Evolutionary conservation across 2,888 invertebrate species (phyloP).

Genomic region (Chrysodeixis includens): DNA sequence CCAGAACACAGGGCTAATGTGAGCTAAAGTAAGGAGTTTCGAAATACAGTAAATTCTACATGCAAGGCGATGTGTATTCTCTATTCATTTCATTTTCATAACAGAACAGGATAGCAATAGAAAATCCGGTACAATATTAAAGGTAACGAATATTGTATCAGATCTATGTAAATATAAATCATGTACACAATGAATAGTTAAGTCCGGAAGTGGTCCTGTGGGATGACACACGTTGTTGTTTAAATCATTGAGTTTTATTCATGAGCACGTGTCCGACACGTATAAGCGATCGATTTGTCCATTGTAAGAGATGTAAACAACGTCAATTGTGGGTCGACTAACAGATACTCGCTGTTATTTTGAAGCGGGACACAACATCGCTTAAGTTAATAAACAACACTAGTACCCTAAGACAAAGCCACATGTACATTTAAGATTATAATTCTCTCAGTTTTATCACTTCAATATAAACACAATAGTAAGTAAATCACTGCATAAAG

Average conservation of each 20-base stretch:
- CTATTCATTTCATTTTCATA: too few relatives aligned
- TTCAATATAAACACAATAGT: background rate
- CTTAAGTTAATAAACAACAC: too few relatives aligned
- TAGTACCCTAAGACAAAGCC: too few relatives aligned
- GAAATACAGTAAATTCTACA: too few relatives aligned
- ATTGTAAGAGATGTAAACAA: conserved; percentile 8
- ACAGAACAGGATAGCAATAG: too few relatives aligned
- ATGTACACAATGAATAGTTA: background rate
- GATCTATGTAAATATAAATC: background rate
- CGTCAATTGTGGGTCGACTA: background rate
- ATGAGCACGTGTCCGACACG: conserved; percentile 15
- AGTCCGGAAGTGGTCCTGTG: conserved; percentile 13
- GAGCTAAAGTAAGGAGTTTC: too few relatives aligned
- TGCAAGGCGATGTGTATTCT: too few relatives aligned
- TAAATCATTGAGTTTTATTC: conserved; percentile 20
- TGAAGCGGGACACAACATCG: too few relatives aligned
- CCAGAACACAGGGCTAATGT: too few relatives aligned
- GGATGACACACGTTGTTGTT: background rate
- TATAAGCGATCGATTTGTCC: background rate
- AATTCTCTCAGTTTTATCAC: background rate
- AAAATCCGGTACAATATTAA: too few relatives aligned
- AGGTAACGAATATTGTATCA: too few relatives aligned
- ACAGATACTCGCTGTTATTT: background rate
- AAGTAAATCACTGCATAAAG: conserved; percentile 19
- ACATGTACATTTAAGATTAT: background rate